Evolutionary conservation across 2,113 vertebrate species (phyloP).

Genomic region (Origma solitaria): DNA sequence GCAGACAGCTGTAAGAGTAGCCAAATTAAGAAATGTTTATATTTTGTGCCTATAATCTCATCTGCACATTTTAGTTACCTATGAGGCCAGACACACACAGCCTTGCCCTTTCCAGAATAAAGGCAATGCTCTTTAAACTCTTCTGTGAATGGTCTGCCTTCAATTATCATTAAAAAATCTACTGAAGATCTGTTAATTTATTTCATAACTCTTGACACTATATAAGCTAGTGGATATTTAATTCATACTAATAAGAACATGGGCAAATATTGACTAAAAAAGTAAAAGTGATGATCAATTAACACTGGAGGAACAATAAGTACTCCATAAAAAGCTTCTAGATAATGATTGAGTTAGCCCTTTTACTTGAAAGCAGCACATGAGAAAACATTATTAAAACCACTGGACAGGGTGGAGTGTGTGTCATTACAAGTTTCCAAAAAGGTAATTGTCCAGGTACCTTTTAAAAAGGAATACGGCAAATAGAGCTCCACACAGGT

Average conservation of each 20-base stretch:
- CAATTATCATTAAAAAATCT: background rate
- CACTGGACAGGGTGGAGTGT: background rate
- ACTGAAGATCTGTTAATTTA: background rate
- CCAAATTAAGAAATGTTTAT: background rate
- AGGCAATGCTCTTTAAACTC: background rate
- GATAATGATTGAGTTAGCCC: background rate
- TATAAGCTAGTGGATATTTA: background rate
- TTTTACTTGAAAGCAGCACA: background rate
- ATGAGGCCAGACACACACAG: background rate
- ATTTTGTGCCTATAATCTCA: background rate
- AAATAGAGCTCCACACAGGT: background rate
- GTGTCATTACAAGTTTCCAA: background rate
- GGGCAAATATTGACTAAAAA: constrained; percentile 17
- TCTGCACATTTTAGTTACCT: background rate
- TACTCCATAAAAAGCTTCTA: background rate
- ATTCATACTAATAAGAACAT: background rate
- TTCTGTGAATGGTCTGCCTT: background rate
- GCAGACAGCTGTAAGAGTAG: background rate
- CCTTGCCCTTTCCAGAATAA: background rate
- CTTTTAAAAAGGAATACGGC: background rate
- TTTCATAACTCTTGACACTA: background rate
- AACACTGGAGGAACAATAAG: background rate
- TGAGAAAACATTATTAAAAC: background rate
- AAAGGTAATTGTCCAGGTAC: background rate
- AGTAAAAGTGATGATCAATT: background rate